Evolutionary conservation across 1,140 invertebrate species (phyloP).

Genomic region (Lysiphlebus fabarum): DNA sequence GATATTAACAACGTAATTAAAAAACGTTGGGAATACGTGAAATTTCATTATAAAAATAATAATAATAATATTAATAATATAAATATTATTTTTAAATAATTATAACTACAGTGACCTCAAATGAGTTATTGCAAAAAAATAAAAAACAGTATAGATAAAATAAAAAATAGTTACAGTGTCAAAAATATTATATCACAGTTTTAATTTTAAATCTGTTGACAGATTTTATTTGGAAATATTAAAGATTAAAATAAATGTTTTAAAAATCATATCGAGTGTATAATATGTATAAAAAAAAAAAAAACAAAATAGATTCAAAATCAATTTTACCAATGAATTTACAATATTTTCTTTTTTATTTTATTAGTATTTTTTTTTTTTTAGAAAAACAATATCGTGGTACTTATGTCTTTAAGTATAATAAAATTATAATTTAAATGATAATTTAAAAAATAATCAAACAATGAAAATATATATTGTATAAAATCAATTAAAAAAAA

Average conservation of each 20-base stretch:
- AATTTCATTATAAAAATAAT: constrained; percentile 18
- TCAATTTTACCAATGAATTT: constrained; percentile 17
- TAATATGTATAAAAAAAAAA: constrained; percentile 41
- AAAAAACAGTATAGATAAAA: too few species aligned
- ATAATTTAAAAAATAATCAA: constrained; percentile 44
- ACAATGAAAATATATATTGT: constrained; percentile 5
- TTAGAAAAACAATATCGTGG: constrained; percentile 36
- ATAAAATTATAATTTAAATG: constrained; percentile 46
- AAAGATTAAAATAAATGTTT: constrained; percentile 30
- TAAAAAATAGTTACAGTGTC: too few species aligned
- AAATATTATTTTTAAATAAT: constrained; percentile 27
- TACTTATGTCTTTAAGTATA: constrained; percentile 39
- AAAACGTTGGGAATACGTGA: constrained; percentile 37
- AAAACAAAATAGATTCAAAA: constrained; percentile 21
- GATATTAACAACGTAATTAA: constrained; percentile 54
- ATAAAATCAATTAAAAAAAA: neutral
- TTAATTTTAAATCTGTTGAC: too few species aligned
- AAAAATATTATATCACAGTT: neutral
- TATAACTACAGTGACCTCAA: too few species aligned
- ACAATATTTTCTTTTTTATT: constrained; percentile 31
- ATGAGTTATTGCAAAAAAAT: too few species aligned
- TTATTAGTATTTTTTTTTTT: too few species aligned
- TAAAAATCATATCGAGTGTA: constrained; percentile 28
- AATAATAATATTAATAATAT: too few species aligned
- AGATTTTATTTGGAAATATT: constrained; percentile 2